phyloP scores from a whole-genome alignment of 2,113 vertebrate species.

The Syngnathus floridae region DNA sequence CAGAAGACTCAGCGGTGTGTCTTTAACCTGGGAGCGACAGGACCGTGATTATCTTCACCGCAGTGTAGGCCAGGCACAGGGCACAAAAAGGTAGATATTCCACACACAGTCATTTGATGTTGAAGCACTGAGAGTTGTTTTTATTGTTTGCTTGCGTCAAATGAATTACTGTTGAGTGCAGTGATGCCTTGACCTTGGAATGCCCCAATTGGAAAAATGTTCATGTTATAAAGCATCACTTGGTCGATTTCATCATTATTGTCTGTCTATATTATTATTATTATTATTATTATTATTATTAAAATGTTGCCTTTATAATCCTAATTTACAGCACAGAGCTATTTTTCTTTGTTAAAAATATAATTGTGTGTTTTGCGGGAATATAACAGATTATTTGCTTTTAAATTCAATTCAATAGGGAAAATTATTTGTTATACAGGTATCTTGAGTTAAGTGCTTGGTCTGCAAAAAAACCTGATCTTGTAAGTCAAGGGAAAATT shows the following conservation, averaged over 20 bases:
- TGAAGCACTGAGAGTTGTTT: background rate
- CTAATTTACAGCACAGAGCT: too few relatives aligned
- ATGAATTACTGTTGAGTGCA: background rate
- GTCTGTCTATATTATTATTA: background rate
- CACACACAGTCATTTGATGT: background rate
- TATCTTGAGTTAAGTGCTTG: too few relatives aligned
- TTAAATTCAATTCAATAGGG: background rate
- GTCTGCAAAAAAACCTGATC: background rate
- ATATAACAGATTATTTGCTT: background rate
- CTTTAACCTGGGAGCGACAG: conserved; percentile 63
- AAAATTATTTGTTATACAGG: too few relatives aligned
- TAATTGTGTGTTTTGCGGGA: too few relatives aligned
- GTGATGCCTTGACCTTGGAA: background rate
- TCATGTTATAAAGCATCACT: background rate
- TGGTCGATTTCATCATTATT: background rate
- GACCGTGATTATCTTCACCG: conserved; percentile 62
- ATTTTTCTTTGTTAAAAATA: too few relatives aligned
- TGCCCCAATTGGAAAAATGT: background rate
- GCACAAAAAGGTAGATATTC: conserved; percentile 32
- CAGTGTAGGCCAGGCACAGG: conserved; percentile 44
- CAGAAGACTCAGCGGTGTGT: conserved; percentile 62
- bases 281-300: background rate
- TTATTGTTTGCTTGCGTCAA: background rate
- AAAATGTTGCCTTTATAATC: too few relatives aligned
- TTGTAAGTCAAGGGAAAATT: background rate